Conservation (phyloP, 2,113 vertebrate species). For the Brienomyrus longianalis region DNA sequence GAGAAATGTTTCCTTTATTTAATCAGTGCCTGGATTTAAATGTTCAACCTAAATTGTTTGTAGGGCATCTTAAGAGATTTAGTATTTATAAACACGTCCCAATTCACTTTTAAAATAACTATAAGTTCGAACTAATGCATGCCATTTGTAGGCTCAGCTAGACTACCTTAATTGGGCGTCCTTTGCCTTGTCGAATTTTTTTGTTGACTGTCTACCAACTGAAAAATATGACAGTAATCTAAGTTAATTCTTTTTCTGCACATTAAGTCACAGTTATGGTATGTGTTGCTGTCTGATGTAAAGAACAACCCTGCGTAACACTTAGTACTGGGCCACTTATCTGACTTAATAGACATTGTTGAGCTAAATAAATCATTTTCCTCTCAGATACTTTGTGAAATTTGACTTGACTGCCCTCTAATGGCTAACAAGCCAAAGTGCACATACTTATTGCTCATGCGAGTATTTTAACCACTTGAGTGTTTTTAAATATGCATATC, state of each 20-base stretch:
- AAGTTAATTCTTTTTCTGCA: neutral
- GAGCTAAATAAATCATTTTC: neutral
- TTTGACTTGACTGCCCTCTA: slow-evolving; percentile 1
- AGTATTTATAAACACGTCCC: neutral
- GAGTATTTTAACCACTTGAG: neutral
- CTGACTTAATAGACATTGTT: neutral
- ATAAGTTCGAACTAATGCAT: neutral
- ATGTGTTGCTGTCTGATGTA: neutral
- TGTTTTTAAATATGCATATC: neutral
- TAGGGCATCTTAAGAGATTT: neutral
- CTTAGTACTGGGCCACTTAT: neutral
- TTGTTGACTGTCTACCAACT: neutral
- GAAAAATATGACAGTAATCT: neutral
- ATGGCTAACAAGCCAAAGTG: neutral
- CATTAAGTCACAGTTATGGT: neutral
- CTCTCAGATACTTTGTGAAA: neutral
- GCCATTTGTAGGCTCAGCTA: neutral
- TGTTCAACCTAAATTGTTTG: neutral
- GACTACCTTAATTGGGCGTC: neutral
- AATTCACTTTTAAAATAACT: neutral
- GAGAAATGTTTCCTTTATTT: neutral
- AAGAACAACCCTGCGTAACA: neutral
- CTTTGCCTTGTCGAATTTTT: neutral
- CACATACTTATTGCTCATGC: neutral
- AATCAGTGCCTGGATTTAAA: neutral